Evolutionary conservation across 1,140 invertebrate genomes (phyloP).

Genomic region (Lepidotrigona ventralis): DNA sequence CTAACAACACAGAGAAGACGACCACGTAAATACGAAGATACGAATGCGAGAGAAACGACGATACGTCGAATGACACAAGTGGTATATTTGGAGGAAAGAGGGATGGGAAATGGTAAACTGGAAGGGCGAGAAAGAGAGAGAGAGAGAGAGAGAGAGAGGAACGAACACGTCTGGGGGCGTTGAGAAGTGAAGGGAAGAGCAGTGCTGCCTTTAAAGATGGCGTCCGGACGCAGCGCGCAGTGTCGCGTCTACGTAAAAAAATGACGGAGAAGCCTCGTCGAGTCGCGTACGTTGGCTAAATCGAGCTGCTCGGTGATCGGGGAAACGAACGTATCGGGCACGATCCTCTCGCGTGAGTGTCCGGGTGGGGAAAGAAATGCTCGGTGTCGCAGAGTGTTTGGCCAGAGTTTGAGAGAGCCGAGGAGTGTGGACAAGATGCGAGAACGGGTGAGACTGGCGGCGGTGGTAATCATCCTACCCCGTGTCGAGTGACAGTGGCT

Average conservation of each 20-base stretch:
- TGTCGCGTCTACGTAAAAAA: constrained; percentile 31
- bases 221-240: constrained; percentile 45
- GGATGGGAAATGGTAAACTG: background rate
- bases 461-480: constrained; percentile 58
- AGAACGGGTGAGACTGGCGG: constrained; percentile 41
- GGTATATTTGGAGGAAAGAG: background rate
- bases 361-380: background rate
- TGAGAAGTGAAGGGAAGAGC: constrained; percentile 32
- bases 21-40: background rate
- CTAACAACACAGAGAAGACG: background rate
- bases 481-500: constrained; percentile 74
- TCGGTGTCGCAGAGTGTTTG: background rate
- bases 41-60: background rate
- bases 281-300: background rate
- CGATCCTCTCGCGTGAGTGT: background rate
- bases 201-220: constrained; percentile 66
- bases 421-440: constrained; percentile 24
- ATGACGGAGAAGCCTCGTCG: constrained; percentile 23
- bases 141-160: background rate
- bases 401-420: background rate
- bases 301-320: background rate
- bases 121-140: constrained; percentile 18
- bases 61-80: background rate
- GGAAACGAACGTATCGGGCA: background rate
- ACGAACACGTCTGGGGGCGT: background rate